Percentiles rank a stretch among this genome's conserved stretches.
Evolutionary conservation across 1,140 invertebrate genomes (phyloP).

Genomic region (Rhopalosiphum padi): DNA sequence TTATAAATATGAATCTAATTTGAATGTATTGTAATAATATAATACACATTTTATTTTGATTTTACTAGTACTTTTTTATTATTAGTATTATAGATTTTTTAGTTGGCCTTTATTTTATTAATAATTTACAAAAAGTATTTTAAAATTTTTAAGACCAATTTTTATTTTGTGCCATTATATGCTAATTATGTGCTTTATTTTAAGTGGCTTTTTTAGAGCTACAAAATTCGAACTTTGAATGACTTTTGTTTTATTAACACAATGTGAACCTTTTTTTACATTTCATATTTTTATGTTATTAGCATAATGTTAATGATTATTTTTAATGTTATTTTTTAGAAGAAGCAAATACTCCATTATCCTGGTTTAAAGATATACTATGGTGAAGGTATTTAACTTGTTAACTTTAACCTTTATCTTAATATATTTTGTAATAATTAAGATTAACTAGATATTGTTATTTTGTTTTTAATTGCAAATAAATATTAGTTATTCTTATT

Average conservation of each 20-base stretch:
- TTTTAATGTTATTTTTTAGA: not conserved
- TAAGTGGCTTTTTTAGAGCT: not conserved
- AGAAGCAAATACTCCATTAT: not conserved
- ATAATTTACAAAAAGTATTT: no score
- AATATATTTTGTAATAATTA: not conserved
- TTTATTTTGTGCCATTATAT: not conserved
- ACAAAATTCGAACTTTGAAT: not conserved
- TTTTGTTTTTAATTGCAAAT: slow-evolving; percentile 13
- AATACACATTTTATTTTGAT: not conserved
- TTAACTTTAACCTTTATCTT: not conserved
- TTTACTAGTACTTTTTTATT: not conserved
- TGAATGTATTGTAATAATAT: no score
- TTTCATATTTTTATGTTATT: no score
- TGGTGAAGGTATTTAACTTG: not conserved
- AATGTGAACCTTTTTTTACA: no score
- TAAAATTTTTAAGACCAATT: not conserved
- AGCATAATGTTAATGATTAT: not conserved
- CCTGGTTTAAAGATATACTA: slow-evolving; percentile 52
- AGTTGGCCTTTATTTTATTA: not conserved
- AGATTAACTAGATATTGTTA: not conserved
- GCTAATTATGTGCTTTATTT: not conserved
- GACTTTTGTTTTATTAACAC: no score
- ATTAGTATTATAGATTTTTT: not conserved
- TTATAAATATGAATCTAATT: not conserved
- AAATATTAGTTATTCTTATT: not conserved